Conservation (phyloP, 1,140 invertebrate species). For the Euura lappo region DNA sequence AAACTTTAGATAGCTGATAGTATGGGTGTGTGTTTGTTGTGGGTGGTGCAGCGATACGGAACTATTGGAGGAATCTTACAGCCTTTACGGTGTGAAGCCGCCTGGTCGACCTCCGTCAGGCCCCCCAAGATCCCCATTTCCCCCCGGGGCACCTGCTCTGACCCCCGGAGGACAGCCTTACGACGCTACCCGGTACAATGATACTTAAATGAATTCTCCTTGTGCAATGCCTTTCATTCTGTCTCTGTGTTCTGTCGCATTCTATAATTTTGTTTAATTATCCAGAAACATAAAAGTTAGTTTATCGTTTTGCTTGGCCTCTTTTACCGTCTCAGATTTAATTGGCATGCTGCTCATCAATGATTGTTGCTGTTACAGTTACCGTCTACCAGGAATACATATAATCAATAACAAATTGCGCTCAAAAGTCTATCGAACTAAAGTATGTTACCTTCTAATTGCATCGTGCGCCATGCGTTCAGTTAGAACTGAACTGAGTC, state of each 20-base stretch:
- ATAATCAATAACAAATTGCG: too few species aligned
- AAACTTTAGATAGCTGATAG: conserved; percentile 39
- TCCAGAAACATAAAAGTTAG: background rate
- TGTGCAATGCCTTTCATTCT: conserved; percentile 10
- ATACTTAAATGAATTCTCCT: conserved; percentile 9
- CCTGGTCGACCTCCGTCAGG: conserved; percentile 65
- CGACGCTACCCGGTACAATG: conserved; percentile 63
- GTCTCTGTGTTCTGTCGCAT: conserved; percentile 13
- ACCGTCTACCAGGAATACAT: too few species aligned
- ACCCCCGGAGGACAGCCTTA: conserved; percentile 62
- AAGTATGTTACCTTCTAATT: too few species aligned
- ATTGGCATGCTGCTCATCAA: too few species aligned
- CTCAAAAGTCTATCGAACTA: too few species aligned
- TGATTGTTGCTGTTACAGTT: too few species aligned
- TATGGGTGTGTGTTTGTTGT: conserved; percentile 52
- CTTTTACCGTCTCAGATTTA: background rate
- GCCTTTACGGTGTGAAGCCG: conserved; percentile 77
- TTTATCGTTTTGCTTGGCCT: background rate
- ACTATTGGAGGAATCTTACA: conserved; percentile 79
- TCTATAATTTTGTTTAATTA: background rate
- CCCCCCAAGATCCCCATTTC: conserved; percentile 58
- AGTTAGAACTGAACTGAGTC: too few species aligned
- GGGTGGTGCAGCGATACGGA: conserved; percentile 71
- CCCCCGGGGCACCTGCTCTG: conserved; percentile 59
- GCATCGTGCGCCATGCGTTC: too few species aligned